Percentiles rank a stretch among this genome's conserved stretches.
Evolutionary conservation across 2,888 invertebrate species (phyloP).

Genomic region (Acanthoscelides obtectus): DNA sequence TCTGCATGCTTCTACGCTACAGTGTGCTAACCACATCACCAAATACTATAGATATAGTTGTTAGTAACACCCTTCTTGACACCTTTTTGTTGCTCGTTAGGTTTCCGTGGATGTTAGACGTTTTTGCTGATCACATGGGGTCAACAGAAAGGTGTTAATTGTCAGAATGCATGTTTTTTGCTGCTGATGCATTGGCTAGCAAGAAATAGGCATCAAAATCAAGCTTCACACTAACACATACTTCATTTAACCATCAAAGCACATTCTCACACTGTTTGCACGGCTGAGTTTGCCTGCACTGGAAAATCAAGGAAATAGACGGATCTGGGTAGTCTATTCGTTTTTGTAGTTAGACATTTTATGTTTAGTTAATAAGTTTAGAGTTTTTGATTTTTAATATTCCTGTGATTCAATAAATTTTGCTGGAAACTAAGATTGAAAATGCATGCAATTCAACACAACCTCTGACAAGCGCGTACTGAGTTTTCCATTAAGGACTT

Average conservation of each 20-base stretch:
- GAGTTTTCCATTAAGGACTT: too few relatives aligned
- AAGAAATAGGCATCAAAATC: neutral
- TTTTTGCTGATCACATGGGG: too few relatives aligned
- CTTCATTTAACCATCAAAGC: neutral
- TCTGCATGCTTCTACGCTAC: slow-evolving; percentile 2
- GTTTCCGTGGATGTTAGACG: too few relatives aligned
- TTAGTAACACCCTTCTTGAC: neutral
- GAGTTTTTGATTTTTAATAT: neutral
- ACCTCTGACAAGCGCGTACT: too few relatives aligned
- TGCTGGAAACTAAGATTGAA: too few relatives aligned
- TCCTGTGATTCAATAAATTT: too few relatives aligned
- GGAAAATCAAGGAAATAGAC: neutral
- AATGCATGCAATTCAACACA: too few relatives aligned
- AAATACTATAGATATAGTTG: neutral
- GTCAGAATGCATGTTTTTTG: neutral
- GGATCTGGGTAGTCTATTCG: neutral
- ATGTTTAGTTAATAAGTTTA: neutral
- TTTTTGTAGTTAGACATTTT: neutral
- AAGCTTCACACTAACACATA: neutral
- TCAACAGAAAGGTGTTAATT: neutral
- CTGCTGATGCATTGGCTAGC: neutral
- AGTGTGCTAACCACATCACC: neutral
- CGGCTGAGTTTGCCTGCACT: neutral
- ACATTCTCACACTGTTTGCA: neutral
- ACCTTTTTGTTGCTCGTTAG: neutral